Evolutionary conservation across 2,113 vertebrate species (phyloP).

Genomic region (Oenanthe oenanthe): DNA sequence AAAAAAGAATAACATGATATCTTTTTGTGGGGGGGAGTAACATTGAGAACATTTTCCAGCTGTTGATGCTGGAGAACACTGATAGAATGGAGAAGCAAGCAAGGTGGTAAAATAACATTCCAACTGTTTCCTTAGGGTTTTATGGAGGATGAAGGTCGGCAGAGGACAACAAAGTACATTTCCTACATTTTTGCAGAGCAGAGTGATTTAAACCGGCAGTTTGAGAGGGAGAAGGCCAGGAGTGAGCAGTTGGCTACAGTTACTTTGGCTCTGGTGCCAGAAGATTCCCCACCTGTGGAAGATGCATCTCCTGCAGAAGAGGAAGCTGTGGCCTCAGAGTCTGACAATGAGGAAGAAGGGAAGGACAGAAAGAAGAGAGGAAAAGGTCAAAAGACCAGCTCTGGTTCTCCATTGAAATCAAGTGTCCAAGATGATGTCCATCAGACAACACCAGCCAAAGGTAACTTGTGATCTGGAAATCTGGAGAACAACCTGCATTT

Average conservation of each 20-base stretch:
- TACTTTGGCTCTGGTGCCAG: slow-evolving; percentile 59
- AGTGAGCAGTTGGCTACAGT: slow-evolving; percentile 81
- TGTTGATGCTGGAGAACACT: background rate
- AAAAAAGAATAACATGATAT: background rate
- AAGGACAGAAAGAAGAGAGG: slow-evolving; percentile 37
- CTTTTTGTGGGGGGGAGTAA: background rate
- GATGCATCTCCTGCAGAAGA: slow-evolving; percentile 25
- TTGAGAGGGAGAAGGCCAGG: slow-evolving; percentile 89
- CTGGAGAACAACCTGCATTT: background rate
- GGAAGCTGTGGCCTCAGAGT: slow-evolving; percentile 53
- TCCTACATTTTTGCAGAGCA: slow-evolving; percentile 85
- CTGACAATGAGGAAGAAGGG: slow-evolving; percentile 52
- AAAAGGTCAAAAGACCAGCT: background rate
- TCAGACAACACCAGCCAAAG: slow-evolving; percentile 64
- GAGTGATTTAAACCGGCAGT: slow-evolving; percentile 86
- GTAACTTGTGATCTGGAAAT: slow-evolving; percentile 8
- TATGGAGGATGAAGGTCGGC: slow-evolving; percentile 95
- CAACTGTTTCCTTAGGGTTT: slow-evolving; percentile 81
- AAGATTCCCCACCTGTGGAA: slow-evolving; percentile 48
- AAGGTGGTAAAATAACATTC: background rate
- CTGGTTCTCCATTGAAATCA: background rate
- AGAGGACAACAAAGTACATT: slow-evolving; percentile 93
- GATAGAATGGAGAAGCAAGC: background rate
- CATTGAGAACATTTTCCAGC: background rate
- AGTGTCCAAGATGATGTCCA: background rate